Evolutionary conservation across 2,797 vertebrate species (phyloP), one percentile per base, ranked within the genome.

Genomic region (Oreochromis grahami): DNA sequence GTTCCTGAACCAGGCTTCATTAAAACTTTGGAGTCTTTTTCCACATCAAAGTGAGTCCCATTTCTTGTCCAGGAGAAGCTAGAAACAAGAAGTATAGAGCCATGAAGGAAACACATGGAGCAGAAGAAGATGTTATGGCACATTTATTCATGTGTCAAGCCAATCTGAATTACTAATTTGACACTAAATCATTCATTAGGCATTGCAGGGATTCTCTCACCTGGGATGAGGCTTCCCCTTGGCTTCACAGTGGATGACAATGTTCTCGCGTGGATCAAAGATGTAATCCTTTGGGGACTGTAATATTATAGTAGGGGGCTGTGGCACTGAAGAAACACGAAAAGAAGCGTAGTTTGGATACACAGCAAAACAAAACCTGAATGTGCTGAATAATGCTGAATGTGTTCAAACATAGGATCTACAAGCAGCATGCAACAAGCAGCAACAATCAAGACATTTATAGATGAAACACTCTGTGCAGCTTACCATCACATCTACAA

Each of bases 281-380:
- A 99, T 98, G 93, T 98, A 99, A 96, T 99, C 97, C 96, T 99
- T 99, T 26, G 98, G 98, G 91, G 98, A 99, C 76, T 99, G 98
- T 41, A 96, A 96, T 56, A 95, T 99, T 95, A 99, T 98, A 32
- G 98, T 99, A 87, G 98, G 98, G 94, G 98, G 98, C 65, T 99
- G 98, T 2, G 96, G 97, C 94, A 99, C 98, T 99, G 96, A 65
- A 91, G 94, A 86, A 88, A 88, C n/a, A 81, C n/a, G 38, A 83
- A 85, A 1, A 63, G 21, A 83, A 74, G 34, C 15, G 70, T 38
- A 32, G 29, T 32, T 92, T 19, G 89, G 24, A 81, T 13, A 58
- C 19, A 5, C 15, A 63, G n/a, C 8, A 4, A 19, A 52, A 38
- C 58, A 65, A 45, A 80, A 81, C 32, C 26, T 56, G 1, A 10